phyloP scores from a whole-genome alignment of 2,888 invertebrate species.

The Campoletis raptor region DNA sequence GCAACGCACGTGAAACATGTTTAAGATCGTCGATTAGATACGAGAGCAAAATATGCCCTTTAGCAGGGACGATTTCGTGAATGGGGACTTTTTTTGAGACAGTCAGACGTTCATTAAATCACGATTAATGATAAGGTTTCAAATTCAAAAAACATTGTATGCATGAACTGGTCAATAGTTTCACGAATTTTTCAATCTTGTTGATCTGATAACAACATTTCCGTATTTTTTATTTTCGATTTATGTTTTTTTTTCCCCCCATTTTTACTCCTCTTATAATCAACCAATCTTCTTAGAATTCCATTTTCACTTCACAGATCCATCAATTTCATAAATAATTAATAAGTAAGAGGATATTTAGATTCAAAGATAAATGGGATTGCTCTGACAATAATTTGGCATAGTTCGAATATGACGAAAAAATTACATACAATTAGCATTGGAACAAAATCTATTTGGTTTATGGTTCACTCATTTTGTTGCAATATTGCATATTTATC shows the following conservation, averaged over 20 bases:
- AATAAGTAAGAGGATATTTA: too few relatives aligned
- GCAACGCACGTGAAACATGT: constrained; percentile 43
- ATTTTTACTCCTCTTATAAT: neutral
- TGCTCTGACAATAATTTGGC: too few relatives aligned
- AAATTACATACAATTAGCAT: too few relatives aligned
- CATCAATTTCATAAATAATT: too few relatives aligned
- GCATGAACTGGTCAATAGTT: neutral
- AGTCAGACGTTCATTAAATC: constrained; percentile 33
- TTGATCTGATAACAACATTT: neutral
- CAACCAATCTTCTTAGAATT: too few relatives aligned
- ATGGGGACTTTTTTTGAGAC: constrained; percentile 28
- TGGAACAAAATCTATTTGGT: neutral
- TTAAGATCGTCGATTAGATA: constrained; percentile 63
- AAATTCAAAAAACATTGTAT: constrained; percentile 15
- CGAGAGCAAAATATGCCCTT: constrained; percentile 56
- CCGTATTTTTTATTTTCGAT: neutral
- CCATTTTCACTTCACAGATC: too few relatives aligned
- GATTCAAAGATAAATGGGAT: too few relatives aligned
- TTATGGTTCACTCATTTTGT: neutral
- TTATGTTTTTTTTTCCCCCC: neutral
- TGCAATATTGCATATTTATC: neutral
- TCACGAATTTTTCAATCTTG: neutral
- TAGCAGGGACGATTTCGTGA: constrained; percentile 43
- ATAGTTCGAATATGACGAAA: neutral
- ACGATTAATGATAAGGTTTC: constrained; percentile 3